Evolutionary conservation across 2,113 vertebrate species (phyloP), one percentile per base, ranked within the genome.

Genomic region (Paralichthys olivaceus): DNA sequence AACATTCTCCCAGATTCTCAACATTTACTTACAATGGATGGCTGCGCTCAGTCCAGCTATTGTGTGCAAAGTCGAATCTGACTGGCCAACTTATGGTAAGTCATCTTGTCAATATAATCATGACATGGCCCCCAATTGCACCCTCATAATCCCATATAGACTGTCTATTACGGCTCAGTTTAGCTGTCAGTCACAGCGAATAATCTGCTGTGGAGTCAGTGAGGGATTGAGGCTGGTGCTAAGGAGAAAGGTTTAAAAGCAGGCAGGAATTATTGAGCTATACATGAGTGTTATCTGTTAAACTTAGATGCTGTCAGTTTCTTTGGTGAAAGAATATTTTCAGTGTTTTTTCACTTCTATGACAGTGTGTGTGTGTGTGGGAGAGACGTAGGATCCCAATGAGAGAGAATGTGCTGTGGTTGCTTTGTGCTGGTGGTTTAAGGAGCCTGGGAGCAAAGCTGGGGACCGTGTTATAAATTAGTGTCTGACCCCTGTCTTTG

Each of bases 391-490:
- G 32, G 65, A 62, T 61, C 29, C 2, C 67, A 58, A 19, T 5
- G 40, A 2, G 37, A 65, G 57, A 80, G 65, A 89, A 87, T 87
- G 76, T 61, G 69, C 54, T 53, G 34, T 22, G 47, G 58, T 40
- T 55, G 76, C 81, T 90, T 91, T 91, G 84, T 91, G 83, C 65
- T 23, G 37, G 51, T 64, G 64, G 64, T 87, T 81, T 83, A 91
- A 87, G 85, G 85, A 90, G 88, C 92, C 90, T 94, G 93, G 92
- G 89, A 93, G 93, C 94, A 93, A 87, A 90, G 83, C 80, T 65
- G 77, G 77, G 75, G 88, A 61, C 72, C 74, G 65, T 87, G 93
- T 94, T 93, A 93, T 94, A 94, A 94, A 95, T 95, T 92, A 90
- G 89, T 56, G 84, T 90, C 86, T 95, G 92, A 94, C 91, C 87